Evolutionary conservation across 64 coral and sea anemone species (phyloP), one percentile per base, ranked within the genome.

Genomic region (Anthopleura sola): DNA sequence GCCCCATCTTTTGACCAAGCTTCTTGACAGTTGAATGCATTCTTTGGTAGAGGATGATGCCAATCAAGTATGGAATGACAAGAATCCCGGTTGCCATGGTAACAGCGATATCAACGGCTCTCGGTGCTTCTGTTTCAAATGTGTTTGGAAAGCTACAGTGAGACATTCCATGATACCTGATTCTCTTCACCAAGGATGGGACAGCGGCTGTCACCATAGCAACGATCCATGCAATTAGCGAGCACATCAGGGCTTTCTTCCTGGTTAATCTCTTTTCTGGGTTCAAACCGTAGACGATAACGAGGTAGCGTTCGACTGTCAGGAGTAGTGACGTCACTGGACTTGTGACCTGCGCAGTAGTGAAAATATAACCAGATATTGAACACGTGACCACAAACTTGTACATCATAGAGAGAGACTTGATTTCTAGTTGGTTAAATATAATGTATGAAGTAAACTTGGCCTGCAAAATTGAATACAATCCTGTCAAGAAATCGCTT

Each of bases 251-350:
- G 26, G 90, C 78, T 3, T 78, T 85, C 78, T 44, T 92, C 16
- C 78, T 82, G 20, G 62, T 86, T 3, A 95, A 64, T 47, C 86
- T 78, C 21, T 78, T 75, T 26, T 87, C 85, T 28, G 86, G 90
- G 48, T 80, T 83, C 8, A 88, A 24, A 37, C 86, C 83, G 68
- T 95, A 78, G 0, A 95, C 69, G 15, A 95, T 92, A 18, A 89
- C 90, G 16, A 95, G 75, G 78, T 95, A 95, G 77, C 93, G 81
- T 40, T 95, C 93, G 21, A 92, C 50, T 5, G 93, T 95, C 17
- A 95, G 48, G 16, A 95, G 23, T 10, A 92, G 60, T 37, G 93
- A 95, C 28, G 83, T 95, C 15, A 82, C 36, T 28, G 82, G 78
- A 18, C 90, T 91, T 40, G 91, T 89, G 12, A 95, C 90, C 53